Evolutionary conservation across 2,113 vertebrate genomes (phyloP).

Genomic region (Podarcis raffonei): DNA sequence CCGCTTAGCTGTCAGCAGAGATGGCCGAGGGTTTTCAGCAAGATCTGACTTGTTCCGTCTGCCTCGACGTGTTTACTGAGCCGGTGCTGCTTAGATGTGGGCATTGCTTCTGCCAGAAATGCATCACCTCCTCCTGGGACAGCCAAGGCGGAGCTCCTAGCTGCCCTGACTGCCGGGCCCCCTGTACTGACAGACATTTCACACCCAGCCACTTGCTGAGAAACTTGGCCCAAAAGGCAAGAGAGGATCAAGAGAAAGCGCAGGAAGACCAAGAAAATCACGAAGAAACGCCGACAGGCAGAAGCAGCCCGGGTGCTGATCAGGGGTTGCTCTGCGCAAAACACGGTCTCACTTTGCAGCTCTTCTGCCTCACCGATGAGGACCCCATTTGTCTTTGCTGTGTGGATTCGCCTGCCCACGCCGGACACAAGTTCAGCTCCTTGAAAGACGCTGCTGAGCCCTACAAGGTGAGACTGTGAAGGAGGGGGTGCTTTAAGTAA

Average conservation of each 20-base stretch:
- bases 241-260: neutral
- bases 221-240: neutral
- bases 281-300: too few relatives aligned
- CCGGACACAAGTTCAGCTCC: neutral
- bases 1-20: too few relatives aligned
- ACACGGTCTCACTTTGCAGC: neutral
- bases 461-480: neutral
- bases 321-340: neutral
- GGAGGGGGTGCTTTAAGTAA: too few relatives aligned
- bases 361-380: neutral
- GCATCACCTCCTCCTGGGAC: neutral
- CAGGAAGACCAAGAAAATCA: too few relatives aligned
- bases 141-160: neutral
- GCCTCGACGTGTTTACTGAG: neutral
- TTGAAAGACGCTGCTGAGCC: neutral
- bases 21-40: neutral
- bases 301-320: too few relatives aligned
- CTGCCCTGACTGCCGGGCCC: neutral
- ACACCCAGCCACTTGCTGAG: neutral
- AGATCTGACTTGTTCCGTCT: neutral
- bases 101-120: neutral
- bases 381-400: neutral
- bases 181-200: neutral
- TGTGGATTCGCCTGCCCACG: neutral
- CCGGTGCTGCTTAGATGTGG: neutral